phyloP scores from a whole-genome alignment of 2,888 invertebrate genomes.

The Andrena trimmerana region DNA sequence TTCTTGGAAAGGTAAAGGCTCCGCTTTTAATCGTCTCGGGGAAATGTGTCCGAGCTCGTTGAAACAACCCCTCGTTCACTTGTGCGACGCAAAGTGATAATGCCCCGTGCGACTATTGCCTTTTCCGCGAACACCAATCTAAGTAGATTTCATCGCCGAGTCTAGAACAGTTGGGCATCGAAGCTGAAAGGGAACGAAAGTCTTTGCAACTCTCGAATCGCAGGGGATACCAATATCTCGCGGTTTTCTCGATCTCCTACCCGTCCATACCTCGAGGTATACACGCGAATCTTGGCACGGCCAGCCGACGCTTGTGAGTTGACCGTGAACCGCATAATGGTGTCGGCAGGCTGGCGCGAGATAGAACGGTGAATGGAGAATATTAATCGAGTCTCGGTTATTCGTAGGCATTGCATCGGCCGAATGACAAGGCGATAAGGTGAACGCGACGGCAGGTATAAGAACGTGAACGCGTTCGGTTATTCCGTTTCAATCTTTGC shows the following conservation, averaged over 20 bases:
- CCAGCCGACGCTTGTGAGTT: neutral
- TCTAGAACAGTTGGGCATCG: neutral
- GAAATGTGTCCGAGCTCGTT: slow-evolving; percentile 6
- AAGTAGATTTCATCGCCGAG: neutral
- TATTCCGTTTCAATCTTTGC: slow-evolving; percentile 10
- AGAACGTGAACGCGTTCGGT: neutral
- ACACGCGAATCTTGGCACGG: neutral
- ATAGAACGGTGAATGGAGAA: slow-evolving; percentile 6
- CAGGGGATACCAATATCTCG: neutral
- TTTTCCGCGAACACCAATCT: neutral
- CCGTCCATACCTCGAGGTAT: too few relatives aligned
- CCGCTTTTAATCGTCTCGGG: neutral
- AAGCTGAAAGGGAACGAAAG: neutral
- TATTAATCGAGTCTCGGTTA: neutral
- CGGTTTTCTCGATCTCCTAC: neutral
- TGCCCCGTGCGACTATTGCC: neutral
- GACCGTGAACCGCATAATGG: neutral
- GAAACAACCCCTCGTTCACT: neutral
- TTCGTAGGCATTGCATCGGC: neutral
- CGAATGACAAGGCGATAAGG: slow-evolving; percentile 3
- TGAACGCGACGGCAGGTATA: neutral
- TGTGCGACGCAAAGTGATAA: neutral
- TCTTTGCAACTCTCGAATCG: neutral
- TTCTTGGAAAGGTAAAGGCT: neutral
- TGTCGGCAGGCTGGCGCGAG: neutral